A percentile compares a stretch with the other conserved stretches of the same genome.
phyloP scores from a whole-genome alignment of 2,888 invertebrate genomes.

The Drosophila mettleri region DNA sequence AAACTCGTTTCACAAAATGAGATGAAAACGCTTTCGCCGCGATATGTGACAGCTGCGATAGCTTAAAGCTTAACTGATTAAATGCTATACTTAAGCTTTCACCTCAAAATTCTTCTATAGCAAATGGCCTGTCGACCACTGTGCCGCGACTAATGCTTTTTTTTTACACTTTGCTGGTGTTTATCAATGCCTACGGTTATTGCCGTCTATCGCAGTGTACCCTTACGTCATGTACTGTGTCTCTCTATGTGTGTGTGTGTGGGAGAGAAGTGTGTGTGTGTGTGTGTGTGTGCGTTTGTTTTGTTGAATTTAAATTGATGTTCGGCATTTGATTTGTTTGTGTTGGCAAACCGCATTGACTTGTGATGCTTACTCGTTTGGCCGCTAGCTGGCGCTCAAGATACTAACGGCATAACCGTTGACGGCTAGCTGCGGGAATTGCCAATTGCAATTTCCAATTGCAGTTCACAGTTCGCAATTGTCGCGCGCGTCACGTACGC shows the following conservation, averaged over 20 bases:
- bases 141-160: slow-evolving; percentile 61
- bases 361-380: slow-evolving; percentile 23
- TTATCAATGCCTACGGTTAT: slow-evolving; percentile 74
- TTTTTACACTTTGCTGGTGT: slow-evolving; percentile 74
- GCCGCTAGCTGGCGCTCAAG: slow-evolving; percentile 16
- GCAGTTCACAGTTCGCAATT: slow-evolving; percentile 34
- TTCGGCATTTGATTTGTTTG: slow-evolving; percentile 51
- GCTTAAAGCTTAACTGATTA: slow-evolving; percentile 11
- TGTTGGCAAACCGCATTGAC: slow-evolving; percentile 22
- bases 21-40: slow-evolving; percentile 29
- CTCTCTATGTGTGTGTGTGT: slow-evolving; percentile 17
- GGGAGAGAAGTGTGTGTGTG: slow-evolving; percentile 1
- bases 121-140: slow-evolving; percentile 51
- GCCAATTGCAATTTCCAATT: slow-evolving; percentile 41
- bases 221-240: slow-evolving; percentile 56
- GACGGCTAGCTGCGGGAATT: slow-evolving; percentile 32
- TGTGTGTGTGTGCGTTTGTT: slow-evolving; percentile 4
- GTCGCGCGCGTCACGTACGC: slow-evolving; percentile 68
- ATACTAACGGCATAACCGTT: slow-evolving; percentile 27
- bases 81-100: slow-evolving; percentile 25
- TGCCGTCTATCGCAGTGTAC: slow-evolving; percentile 50
- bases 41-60: slow-evolving; percentile 12
- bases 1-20: slow-evolving; percentile 13
- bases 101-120: slow-evolving; percentile 6
- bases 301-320: slow-evolving; percentile 40